phyloP scores from a whole-genome alignment of 2,797 vertebrate genomes.

The Enteromius argenteus region DNA sequence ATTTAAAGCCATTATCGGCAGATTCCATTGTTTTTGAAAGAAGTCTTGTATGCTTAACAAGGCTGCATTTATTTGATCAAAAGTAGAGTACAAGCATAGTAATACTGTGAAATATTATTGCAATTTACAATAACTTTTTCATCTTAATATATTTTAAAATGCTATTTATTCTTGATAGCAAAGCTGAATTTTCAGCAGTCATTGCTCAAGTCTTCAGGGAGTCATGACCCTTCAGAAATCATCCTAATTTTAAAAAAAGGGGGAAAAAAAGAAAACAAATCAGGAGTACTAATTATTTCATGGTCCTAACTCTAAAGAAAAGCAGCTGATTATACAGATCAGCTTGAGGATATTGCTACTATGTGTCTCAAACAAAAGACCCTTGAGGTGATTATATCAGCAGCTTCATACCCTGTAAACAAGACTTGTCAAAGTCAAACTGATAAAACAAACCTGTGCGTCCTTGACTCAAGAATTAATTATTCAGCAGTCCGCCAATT shows the following conservation, averaged over 20 bases:
- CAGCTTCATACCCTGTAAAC: background rate
- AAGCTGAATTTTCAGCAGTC: background rate
- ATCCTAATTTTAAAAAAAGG: background rate
- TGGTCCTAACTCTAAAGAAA: background rate
- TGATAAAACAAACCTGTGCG: slow-evolving; percentile 15
- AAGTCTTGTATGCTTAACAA: background rate
- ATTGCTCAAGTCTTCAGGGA: background rate
- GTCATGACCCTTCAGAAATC: background rate
- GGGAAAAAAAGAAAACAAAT: too few species aligned
- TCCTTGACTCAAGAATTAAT: slow-evolving; percentile 8
- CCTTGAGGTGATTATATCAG: background rate
- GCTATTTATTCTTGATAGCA: background rate
- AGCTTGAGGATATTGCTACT: background rate
- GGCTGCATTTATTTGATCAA: background rate
- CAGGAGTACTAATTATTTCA: background rate
- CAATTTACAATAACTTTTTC: background rate
- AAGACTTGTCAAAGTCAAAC: slow-evolving; percentile 11
- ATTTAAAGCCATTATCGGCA: too few species aligned
- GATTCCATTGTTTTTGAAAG: background rate
- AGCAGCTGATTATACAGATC: background rate
- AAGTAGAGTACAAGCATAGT: background rate
- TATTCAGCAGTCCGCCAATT: background rate
- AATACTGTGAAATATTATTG: background rate
- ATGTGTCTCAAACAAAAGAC: background rate
- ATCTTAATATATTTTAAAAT: background rate